Conservation (phyloP, 2,113 vertebrate genomes). For the Thermophis baileyi region DNA sequence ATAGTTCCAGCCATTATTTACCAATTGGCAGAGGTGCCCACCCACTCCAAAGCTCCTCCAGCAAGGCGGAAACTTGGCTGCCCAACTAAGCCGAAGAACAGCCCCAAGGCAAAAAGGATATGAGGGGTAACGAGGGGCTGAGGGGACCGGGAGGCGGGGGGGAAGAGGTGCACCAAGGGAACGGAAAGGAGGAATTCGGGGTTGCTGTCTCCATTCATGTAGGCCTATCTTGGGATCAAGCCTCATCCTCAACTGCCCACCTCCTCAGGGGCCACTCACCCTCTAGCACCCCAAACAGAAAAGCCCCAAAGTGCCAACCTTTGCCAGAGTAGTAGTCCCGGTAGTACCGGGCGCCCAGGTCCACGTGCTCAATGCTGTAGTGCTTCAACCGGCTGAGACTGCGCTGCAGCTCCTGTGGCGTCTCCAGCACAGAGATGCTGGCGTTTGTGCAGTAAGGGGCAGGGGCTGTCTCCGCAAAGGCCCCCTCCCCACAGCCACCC, state of each 20-base stretch:
- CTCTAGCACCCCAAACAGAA: not conserved
- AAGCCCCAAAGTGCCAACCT: slow-evolving; percentile 43
- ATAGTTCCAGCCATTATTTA: not conserved
- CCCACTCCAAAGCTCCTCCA: not conserved
- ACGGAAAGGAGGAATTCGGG: not conserved
- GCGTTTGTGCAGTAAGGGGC: slow-evolving; percentile 79
- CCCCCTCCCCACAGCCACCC: slow-evolving; percentile 11
- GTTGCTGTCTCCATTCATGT: not conserved
- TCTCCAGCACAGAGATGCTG: slow-evolving; percentile 84
- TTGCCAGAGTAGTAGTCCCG: slow-evolving; percentile 84
- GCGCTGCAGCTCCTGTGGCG: slow-evolving; percentile 75
- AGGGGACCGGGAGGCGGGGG: no score
- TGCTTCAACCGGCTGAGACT: slow-evolving; percentile 73
- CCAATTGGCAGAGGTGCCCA: not conserved
- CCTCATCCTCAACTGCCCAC: not conserved
- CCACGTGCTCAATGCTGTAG: slow-evolving; percentile 89
- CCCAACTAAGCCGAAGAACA: not conserved
- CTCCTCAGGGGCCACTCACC: no score
- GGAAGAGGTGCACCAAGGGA: not conserved
- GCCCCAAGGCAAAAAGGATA: no score
- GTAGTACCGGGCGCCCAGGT: slow-evolving; percentile 89
- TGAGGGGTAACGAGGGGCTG: not conserved
- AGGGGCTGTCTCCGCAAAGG: slow-evolving; percentile 11
- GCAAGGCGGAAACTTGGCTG: not conserved
- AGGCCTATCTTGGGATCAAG: not conserved